phyloP scores from a whole-genome alignment of 2,888 invertebrate species.

The Drosophila macrothrix region DNA sequence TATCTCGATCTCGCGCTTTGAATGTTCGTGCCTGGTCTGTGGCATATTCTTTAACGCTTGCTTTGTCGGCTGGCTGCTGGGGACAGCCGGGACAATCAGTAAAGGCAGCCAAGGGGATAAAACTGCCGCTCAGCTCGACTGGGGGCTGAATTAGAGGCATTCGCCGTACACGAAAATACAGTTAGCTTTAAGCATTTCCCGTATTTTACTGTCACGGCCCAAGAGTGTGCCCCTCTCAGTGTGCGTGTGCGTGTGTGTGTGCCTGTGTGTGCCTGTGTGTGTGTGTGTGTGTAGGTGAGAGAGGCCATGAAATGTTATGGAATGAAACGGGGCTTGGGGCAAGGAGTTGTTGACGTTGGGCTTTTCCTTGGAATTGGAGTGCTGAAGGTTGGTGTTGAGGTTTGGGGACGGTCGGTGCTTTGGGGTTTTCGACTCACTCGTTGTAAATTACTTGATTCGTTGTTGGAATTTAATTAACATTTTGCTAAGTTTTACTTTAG shows the following conservation, averaged over 20 bases:
- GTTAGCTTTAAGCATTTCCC: conserved; percentile 80
- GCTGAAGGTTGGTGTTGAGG: not conserved
- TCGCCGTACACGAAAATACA: conserved; percentile 76
- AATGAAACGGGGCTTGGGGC: conserved; percentile 13
- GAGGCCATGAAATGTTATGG: conserved; percentile 38
- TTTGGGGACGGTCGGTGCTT: conserved; percentile 63
- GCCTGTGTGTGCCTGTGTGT: not conserved
- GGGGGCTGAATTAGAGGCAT: conserved; percentile 67
- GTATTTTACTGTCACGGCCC: conserved; percentile 76
- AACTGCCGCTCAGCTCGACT: conserved; percentile 12
- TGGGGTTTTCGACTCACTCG: conserved; percentile 78
- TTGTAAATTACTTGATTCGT: conserved; percentile 80
- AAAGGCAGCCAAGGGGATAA: conserved; percentile 43
- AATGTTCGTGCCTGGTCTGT: not conserved
- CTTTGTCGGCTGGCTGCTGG: conserved; percentile 46
- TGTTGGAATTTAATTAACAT: conserved; percentile 80
- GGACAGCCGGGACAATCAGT: conserved; percentile 54
- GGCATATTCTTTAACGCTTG: conserved; percentile 46
- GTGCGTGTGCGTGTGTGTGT: conserved; percentile 4
- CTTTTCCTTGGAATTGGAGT: not conserved
- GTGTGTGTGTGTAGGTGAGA: conserved; percentile 36
- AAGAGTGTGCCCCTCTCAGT: conserved; percentile 33
- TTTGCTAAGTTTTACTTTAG: conserved; percentile 79
- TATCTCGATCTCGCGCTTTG: not conserved
- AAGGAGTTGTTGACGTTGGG: conserved; percentile 1